Percentiles rank a stretch among this genome's conserved stretches.
Conservation (phyloP, 2,888 invertebrate species). For the Megalurothrips usitatus region DNA sequence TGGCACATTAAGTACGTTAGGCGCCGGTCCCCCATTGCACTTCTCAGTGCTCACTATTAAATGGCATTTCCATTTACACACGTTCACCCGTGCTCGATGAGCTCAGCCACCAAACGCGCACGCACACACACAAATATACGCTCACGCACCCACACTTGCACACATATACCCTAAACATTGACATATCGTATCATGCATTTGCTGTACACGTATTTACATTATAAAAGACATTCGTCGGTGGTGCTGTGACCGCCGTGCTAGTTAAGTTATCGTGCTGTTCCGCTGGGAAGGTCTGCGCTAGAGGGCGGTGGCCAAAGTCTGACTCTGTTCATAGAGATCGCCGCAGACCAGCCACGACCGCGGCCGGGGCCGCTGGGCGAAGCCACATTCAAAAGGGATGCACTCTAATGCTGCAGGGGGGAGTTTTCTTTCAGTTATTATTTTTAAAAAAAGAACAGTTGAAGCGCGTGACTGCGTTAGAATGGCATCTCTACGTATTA, state of each 20-base stretch:
- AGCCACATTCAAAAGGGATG: not conserved
- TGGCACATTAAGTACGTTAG: not conserved
- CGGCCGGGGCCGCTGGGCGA: too few species aligned
- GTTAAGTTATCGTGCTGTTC: not conserved
- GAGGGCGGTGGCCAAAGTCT: too few species aligned
- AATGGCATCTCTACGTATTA: not conserved
- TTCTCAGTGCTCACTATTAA: not conserved
- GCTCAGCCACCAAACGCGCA: not conserved
- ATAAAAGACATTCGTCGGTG: not conserved
- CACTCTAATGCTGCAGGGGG: not conserved
- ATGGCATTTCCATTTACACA: too few species aligned
- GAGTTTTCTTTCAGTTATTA: too few species aligned
- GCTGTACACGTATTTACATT: not conserved
- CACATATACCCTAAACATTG: not conserved
- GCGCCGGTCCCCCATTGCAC: slow-evolving; percentile 5
- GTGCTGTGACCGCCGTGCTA: not conserved
- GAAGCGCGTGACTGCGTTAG: not conserved
- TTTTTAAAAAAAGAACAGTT: not conserved
- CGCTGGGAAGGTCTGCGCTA: not conserved
- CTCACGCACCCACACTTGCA: not conserved
- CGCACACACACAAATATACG: not conserved
- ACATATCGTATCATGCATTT: not conserved
- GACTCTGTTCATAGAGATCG: too few species aligned
- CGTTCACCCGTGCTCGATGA: too few species aligned
- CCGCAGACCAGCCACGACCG: too few species aligned